Percentiles rank a stretch among this genome's conserved stretches.
These are phyloP conservation scores for Drosophila prosaltans DNA, from an alignment of 1,140 invertebrate species.

Conservation along the genomic window DNA sequence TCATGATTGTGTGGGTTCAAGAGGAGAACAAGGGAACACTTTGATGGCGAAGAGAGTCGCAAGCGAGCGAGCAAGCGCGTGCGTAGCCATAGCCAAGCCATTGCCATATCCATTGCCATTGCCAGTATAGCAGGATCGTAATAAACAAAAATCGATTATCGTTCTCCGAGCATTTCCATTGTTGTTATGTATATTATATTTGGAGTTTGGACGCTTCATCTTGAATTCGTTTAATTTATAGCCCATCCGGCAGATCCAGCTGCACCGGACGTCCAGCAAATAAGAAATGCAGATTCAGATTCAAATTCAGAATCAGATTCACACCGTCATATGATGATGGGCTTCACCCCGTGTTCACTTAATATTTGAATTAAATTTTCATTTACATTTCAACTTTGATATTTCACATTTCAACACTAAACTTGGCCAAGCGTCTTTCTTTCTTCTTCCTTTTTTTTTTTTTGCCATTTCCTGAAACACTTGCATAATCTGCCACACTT, in stretches of 20 bases:
- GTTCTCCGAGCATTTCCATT: conserved; percentile 76
- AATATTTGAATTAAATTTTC: conserved; percentile 12
- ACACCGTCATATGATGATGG: background rate
- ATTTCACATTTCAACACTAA: background rate
- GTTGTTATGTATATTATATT: conserved; percentile 79
- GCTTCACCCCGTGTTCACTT: background rate
- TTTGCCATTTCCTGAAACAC: background rate
- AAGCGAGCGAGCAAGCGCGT: conserved; percentile 36
- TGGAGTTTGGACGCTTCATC: conserved; percentile 62
- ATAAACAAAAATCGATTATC: conserved; percentile 83
- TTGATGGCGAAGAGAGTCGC: conserved; percentile 8
- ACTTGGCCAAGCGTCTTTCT: too few species aligned
- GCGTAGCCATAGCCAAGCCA: conserved; percentile 40
- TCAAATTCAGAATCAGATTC: conserved; percentile 12
- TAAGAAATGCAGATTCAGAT: conserved; percentile 50
- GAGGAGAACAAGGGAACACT: conserved; percentile 18
- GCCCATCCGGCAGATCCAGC: conserved; percentile 65
- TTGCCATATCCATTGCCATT: background rate
- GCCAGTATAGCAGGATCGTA: conserved; percentile 60
- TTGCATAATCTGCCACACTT: conserved; percentile 19
- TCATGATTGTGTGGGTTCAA: conserved; percentile 50
- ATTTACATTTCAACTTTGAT: conserved; percentile 6
- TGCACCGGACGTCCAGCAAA: conserved; percentile 64
- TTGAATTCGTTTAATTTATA: conserved; percentile 81
- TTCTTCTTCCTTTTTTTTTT: too few species aligned